phyloP scores from a whole-genome alignment of 2,888 invertebrate species.

The Synanthedon tipuliformis region DNA sequence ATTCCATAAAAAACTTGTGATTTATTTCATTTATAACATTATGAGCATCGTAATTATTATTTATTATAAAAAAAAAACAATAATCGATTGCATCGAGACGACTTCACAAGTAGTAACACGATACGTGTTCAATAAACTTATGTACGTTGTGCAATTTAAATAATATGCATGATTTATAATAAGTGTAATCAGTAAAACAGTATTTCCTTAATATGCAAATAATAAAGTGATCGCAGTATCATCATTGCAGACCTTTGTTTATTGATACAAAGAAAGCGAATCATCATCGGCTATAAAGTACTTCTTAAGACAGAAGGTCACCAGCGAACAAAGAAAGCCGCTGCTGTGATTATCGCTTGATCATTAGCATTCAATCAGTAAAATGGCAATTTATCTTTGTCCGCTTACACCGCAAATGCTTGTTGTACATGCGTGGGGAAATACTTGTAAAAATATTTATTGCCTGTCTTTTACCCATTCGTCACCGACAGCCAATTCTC shows the following conservation, averaged over 20 bases:
- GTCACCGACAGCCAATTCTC: too few relatives aligned
- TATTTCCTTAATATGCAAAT: neutral
- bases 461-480: too few relatives aligned
- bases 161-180: too few relatives aligned
- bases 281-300: neutral
- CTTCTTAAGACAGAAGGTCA: neutral
- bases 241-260: neutral
- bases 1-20: too few relatives aligned
- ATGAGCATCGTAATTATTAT: too few relatives aligned
- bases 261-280: neutral
- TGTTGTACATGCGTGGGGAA: neutral
- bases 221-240: neutral
- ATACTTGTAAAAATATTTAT: too few relatives aligned
- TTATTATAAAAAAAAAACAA: too few relatives aligned
- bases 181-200: neutral
- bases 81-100: too few relatives aligned
- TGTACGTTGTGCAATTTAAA: too few relatives aligned
- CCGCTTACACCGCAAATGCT: neutral
- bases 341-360: neutral
- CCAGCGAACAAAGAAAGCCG: slow-evolving; percentile 3
- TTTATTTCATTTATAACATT: too few relatives aligned
- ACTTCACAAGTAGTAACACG: too few relatives aligned
- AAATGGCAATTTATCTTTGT: neutral
- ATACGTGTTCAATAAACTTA: too few relatives aligned
- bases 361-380: slow-evolving; percentile 1